phyloP scores from a whole-genome alignment of 2,888 invertebrate genomes.

The Megamerina dolium region DNA sequence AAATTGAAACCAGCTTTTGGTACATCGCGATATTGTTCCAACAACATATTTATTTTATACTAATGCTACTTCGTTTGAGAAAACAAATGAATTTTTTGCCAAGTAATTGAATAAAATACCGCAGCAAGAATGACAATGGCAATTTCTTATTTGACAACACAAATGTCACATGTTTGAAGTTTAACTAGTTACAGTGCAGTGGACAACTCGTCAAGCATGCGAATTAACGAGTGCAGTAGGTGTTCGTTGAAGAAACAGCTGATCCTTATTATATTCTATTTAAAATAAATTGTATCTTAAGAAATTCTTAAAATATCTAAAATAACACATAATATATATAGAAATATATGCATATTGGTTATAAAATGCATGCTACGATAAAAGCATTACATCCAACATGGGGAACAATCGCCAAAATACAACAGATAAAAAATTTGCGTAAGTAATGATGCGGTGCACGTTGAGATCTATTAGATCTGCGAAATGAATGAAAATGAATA shows the following conservation, averaged over 20 bases:
- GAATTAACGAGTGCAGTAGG: too few species aligned
- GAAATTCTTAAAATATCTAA: too few species aligned
- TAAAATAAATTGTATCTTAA: too few species aligned
- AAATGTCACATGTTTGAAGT: too few species aligned
- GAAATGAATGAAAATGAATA: neutral
- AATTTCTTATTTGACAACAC: neutral
- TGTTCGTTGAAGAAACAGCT: too few species aligned
- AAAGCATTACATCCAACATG: conserved; percentile 22
- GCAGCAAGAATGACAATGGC: neutral
- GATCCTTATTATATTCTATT: too few species aligned
- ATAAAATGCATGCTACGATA: too few species aligned
- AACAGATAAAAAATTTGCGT: conserved; percentile 19
- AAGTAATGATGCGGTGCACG: neutral
- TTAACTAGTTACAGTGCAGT: neutral
- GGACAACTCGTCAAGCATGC: too few species aligned
- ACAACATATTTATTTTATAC: conserved; percentile 54
- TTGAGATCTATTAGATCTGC: neutral
- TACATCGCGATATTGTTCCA: conserved; percentile 63
- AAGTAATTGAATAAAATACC: neutral
- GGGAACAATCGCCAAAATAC: conserved; percentile 22
- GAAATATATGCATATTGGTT: too few species aligned
- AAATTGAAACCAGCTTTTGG: conserved; percentile 75
- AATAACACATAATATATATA: too few species aligned
- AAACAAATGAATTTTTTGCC: too few species aligned
- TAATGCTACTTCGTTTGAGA: too few species aligned